Conservation (phyloP, 2,888 invertebrate genomes). For the Galerucella calmariensis region DNA sequence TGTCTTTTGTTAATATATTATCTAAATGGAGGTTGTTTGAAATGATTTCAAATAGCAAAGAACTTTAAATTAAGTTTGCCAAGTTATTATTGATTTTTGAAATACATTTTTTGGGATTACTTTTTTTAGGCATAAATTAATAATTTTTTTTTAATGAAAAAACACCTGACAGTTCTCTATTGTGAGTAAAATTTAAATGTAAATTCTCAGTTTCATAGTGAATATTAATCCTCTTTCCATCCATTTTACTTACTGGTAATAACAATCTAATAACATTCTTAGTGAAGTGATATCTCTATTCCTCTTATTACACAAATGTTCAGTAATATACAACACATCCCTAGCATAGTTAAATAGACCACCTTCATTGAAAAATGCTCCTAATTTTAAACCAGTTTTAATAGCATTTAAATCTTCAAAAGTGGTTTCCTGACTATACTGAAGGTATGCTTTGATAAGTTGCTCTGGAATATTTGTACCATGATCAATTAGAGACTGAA, state of each 20-base stretch:
- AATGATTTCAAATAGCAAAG: no score
- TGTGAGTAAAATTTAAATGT: no score
- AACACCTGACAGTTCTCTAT: no score
- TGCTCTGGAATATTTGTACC: constrained; percentile 59
- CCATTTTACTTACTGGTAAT: constrained; percentile 76
- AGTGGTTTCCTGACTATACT: constrained; percentile 37
- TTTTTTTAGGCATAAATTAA: no score
- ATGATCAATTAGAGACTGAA: constrained; percentile 70
- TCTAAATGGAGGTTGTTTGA: no score
- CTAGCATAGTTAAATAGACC: constrained; percentile 88
- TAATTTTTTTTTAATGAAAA: no score
- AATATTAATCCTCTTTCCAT: no score
- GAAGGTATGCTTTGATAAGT: constrained; percentile 56
- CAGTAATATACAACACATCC: constrained; percentile 76
- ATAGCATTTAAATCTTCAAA: constrained; percentile 49
- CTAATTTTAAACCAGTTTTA: constrained; percentile 63
- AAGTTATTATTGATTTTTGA: no score
- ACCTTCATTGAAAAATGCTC: constrained; percentile 87
- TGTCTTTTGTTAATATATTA: no score
- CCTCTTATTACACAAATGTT: constrained; percentile 66
- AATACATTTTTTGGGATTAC: no score
- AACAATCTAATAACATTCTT: constrained; percentile 82
- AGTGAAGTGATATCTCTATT: constrained; percentile 65
- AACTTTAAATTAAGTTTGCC: no score
- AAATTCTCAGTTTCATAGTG: no score